phyloP scores from a whole-genome alignment of 2,888 invertebrate genomes.

The Cosmia trapezina region DNA sequence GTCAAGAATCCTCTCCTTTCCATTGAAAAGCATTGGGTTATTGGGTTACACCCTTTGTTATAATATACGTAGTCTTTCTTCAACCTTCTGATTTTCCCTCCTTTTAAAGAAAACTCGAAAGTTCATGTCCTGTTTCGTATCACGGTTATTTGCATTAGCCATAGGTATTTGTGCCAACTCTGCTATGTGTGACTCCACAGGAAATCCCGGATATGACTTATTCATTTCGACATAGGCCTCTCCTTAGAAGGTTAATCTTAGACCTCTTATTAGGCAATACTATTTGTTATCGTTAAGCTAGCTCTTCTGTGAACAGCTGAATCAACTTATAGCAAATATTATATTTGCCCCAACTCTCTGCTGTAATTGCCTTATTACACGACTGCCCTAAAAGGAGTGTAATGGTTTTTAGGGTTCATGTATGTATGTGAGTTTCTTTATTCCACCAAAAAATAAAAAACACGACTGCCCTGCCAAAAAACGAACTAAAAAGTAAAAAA shows the following conservation, averaged over 20 bases:
- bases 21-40: neutral
- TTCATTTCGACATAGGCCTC: neutral
- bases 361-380: neutral
- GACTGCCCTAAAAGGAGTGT: too few species aligned
- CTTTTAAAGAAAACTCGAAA: constrained; percentile 1
- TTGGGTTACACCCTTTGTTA: neutral
- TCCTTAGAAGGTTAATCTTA: neutral
- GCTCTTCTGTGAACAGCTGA: neutral
- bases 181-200: constrained; percentile 10
- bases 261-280: neutral
- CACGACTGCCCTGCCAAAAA: too few species aligned
- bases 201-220: constrained; percentile 33
- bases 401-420: too few species aligned
- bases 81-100: neutral
- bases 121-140: neutral
- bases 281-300: neutral
- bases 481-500: too few species aligned
- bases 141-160: constrained; percentile 5
- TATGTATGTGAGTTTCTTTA: too few species aligned
- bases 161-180: constrained; percentile 24
- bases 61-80: neutral
- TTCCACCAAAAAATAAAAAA: too few species aligned
- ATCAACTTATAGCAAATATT: too few species aligned
- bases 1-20: neutral
- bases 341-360: neutral